A percentile compares a stretch with the other conserved stretches of the same genome.
These are phyloP conservation scores for Cottus gobio DNA, from an alignment of 2,113 vertebrate species.

Conservation along the genomic window DNA sequence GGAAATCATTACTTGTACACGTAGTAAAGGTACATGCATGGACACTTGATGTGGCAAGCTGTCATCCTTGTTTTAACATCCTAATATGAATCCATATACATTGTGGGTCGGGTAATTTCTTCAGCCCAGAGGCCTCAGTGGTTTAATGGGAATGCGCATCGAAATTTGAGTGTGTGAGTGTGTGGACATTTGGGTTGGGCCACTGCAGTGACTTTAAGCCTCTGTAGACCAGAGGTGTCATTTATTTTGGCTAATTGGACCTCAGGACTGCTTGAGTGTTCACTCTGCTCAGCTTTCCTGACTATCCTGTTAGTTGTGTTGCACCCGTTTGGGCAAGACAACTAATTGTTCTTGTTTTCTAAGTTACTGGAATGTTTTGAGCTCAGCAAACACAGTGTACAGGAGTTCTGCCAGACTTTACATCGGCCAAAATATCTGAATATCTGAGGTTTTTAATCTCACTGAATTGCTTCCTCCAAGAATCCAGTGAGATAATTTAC, in stretches of 20 bases:
- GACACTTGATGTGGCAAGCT: neutral
- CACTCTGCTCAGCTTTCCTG: neutral
- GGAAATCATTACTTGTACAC: neutral
- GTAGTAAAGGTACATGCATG: neutral
- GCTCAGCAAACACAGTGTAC: neutral
- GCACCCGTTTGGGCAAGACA: neutral
- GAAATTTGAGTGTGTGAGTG: neutral
- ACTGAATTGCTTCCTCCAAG: neutral
- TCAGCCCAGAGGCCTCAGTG: neutral
- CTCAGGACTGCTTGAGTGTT: neutral
- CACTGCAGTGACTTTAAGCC: neutral
- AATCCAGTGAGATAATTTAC: neutral
- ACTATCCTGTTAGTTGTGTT: neutral
- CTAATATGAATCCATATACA: neutral
- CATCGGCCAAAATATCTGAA: slow-evolving; percentile 8
- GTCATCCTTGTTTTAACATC: neutral
- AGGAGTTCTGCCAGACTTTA: neutral
- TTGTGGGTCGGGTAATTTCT: neutral
- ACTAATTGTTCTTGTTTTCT: too few relatives aligned
- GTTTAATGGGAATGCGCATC: neutral
- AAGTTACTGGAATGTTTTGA: too few relatives aligned
- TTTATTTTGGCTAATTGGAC: slow-evolving; percentile 3
- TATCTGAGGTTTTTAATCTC: too few relatives aligned
- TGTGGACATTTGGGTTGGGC: slow-evolving; percentile 8
- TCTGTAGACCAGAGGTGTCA: slow-evolving; percentile 3